These are phyloP conservation scores for Vultur gryphus DNA, from an alignment of 2,797 vertebrate species.

Conservation along the genomic window DNA sequence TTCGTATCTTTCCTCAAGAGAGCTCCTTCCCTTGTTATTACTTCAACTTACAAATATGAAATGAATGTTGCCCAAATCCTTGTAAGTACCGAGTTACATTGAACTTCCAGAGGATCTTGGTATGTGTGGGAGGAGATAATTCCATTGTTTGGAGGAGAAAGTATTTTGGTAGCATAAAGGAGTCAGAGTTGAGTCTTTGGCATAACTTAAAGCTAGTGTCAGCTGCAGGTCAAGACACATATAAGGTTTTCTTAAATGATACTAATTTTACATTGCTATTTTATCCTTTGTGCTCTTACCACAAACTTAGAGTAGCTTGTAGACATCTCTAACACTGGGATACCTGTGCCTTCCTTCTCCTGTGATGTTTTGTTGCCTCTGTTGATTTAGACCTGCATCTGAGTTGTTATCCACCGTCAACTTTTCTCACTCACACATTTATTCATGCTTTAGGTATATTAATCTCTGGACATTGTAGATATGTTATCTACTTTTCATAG, in stretches of 20 bases:
- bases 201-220: not conserved
- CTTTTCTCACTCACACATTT: not conserved
- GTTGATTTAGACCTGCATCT: not conserved
- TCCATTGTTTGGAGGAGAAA: slow-evolving; percentile 31
- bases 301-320: not conserved
- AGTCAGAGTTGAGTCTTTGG: not conserved
- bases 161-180: slow-evolving; percentile 21
- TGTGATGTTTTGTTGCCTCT: not conserved
- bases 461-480: not conserved
- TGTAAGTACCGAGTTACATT: not conserved
- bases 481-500: not conserved
- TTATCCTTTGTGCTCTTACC: not conserved
- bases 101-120: slow-evolving; percentile 1
- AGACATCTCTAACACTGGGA: not conserved
- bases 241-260: not conserved
- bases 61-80: not conserved
- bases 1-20: not conserved
- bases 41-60: slow-evolving; percentile 27
- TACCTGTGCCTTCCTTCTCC: not conserved
- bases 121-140: slow-evolving; percentile 41
- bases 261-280: slow-evolving; percentile 16
- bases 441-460: not conserved
- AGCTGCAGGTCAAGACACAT: slow-evolving; percentile 5
- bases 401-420: not conserved
- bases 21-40: not conserved